phyloP scores from a whole-genome alignment of 2,888 invertebrate genomes.

The Choristoneura rosaceana region DNA sequence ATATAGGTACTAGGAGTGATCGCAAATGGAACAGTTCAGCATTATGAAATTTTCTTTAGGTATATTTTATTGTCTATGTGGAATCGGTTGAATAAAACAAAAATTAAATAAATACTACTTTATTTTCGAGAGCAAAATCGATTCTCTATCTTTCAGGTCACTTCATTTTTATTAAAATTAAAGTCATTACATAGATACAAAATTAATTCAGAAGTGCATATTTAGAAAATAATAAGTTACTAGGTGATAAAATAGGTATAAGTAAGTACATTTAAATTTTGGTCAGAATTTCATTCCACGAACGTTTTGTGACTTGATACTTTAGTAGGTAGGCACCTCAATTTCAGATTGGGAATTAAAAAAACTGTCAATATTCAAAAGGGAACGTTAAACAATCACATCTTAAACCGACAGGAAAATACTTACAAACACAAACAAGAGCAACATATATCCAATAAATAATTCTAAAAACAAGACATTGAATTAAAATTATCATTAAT shows the following conservation, averaged over 20 bases:
- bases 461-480: conserved; percentile 48
- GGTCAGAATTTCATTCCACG: not conserved
- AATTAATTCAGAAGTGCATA: conserved; percentile 36
- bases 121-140: conserved; percentile 75
- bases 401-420: conserved; percentile 43
- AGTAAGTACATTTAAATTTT: not conserved
- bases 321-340: conserved; percentile 4
- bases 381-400: conserved; percentile 42
- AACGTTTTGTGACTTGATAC: conserved; percentile 30
- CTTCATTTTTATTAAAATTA: conserved; percentile 77
- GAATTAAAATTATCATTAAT: conserved; percentile 43
- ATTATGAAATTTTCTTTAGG: too few species aligned
- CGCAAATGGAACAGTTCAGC: too few species aligned
- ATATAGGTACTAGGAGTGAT: too few species aligned
- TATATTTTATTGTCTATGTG: too few species aligned
- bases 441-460: conserved; percentile 60
- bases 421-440: conserved; percentile 55
- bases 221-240: conserved; percentile 33
- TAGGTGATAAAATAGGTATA: not conserved
- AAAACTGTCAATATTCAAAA: conserved; percentile 14
- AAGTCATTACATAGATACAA: conserved; percentile 24
- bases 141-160: conserved; percentile 63
- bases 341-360: conserved; percentile 10
- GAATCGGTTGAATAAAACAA: conserved; percentile 1
- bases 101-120: conserved; percentile 47